Base-by-base conservation (phyloP, 2,797 vertebrate genomes). In the Eutrigla gurnardus region DNA sequence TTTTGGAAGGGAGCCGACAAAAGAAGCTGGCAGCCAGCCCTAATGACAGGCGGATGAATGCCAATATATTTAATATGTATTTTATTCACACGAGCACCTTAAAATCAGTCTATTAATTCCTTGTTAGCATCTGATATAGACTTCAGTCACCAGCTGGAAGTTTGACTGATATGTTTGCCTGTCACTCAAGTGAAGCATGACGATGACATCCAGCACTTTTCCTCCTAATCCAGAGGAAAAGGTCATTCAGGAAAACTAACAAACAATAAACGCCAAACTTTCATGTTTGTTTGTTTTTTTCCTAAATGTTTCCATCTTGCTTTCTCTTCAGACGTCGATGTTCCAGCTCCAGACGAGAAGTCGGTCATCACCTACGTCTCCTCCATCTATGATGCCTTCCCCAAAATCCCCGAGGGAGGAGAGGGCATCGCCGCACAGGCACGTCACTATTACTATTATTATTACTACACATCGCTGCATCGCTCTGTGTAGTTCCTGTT, bases 311-410 rank as follows among this genome's bases (percentile, higher is more conserved):
- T 58, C 17, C 2, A 1, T 42, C 5, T 55, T 33, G 61, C 6
- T 62, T 59, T 55, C 40, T 67, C 40, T 32, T 10, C 89, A 99
- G 98, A 99, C 0, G 98, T 99, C 53, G 98, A 99, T 3, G 98
- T 99, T 46, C 93, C 96, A 10, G 97, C 96, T 59, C 98, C 98
- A 0, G 98, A 99, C 66, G 98, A 99, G 92, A 99, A 99, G 90
- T 99, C 98, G 0, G 97, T 99, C 82, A 99, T 99, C 92, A 99
- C 98, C 58, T 99, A 99, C 0, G 98, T 99, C 89, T 98, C 97
- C 83, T 99, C 98, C 47, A 99, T 99, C 94, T 99, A 99, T 2
- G 98, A 99, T 93, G 98, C 97, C 92, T 99, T 99, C 90, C 98
- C 98, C 70, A 99, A 99, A 92, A 97, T 99, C 90, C 98, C 98